A percentile compares a stretch with the other conserved stretches of the same genome.
Conservation (phyloP, 2,113 vertebrate species). For the Mus pahari region DNA sequence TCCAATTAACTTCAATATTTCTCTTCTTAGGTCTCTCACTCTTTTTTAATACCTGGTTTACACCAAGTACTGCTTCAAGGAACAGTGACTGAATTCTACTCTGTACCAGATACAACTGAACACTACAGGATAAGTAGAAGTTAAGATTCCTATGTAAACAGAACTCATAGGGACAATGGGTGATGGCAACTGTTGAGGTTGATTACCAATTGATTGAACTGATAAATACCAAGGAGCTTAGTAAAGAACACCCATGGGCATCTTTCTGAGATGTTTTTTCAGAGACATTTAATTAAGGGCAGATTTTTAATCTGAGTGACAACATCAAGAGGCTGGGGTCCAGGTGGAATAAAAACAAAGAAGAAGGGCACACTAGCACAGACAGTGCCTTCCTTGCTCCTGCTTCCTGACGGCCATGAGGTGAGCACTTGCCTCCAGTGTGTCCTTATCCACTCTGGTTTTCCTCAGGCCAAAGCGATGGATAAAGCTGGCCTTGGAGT, state of each 20-base stretch:
- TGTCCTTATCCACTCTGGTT: background rate
- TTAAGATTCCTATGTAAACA: background rate
- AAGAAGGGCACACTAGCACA: background rate
- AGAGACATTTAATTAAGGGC: background rate
- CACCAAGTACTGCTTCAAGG: background rate
- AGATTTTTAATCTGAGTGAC: background rate
- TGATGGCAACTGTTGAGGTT: background rate
- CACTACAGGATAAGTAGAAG: background rate
- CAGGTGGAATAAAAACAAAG: background rate
- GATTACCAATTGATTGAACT: background rate
- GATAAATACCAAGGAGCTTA: background rate
- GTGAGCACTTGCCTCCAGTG: accelerated
- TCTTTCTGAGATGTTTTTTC: background rate
- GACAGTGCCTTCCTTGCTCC: background rate
- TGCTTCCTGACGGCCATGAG: no score
- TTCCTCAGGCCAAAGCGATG: background rate
- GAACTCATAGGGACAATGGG: background rate
- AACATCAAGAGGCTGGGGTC: background rate
- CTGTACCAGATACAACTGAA: background rate
- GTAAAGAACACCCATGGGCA: background rate
- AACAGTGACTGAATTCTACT: background rate
- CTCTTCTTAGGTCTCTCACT: background rate
- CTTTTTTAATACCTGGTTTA: background rate
- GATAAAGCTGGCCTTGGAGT: background rate
- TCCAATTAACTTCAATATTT: background rate